A percentile compares a stretch with the other conserved stretches of the same genome.
Evolutionary conservation across 2,797 vertebrate genomes (phyloP).

Genomic region (Sphaeramia orbicularis): DNA sequence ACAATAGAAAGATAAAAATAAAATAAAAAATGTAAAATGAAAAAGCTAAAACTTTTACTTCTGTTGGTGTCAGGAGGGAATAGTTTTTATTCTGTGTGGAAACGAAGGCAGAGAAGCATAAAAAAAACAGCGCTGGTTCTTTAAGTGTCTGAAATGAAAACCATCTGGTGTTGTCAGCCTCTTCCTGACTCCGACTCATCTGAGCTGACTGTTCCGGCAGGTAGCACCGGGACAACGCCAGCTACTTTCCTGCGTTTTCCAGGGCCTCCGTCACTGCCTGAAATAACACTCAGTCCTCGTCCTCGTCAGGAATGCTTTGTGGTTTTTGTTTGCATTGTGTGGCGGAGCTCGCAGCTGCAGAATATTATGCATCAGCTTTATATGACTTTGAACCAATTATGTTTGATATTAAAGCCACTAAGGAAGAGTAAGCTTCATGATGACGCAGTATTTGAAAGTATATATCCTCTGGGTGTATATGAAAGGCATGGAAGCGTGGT

Average conservation of each 20-base stretch:
- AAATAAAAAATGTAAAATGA: too few relatives aligned
- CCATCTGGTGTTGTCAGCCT: conserved; percentile 29
- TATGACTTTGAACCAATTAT: conserved; percentile 22
- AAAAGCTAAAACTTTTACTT: too few relatives aligned
- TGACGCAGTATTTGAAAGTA: conserved; percentile 7
- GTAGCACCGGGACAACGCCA: conserved; percentile 6
- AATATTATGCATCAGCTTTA: conserved; percentile 20
- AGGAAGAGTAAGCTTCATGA: not conserved
- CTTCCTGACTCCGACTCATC: conserved; percentile 17
- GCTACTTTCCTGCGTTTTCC: conserved; percentile 23
- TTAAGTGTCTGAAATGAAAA: conserved; percentile 11
- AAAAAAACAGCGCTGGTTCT: too few relatives aligned
- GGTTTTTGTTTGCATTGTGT: conserved; percentile 31
- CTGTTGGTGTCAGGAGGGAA: too few relatives aligned
- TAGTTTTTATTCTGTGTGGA: too few relatives aligned
- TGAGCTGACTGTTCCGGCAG: conserved; percentile 8
- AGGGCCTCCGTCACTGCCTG: conserved; percentile 15
- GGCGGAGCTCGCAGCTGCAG: conserved; percentile 1
- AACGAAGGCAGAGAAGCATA: too few relatives aligned
- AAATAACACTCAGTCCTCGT: conserved; percentile 21
- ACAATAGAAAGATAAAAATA: too few relatives aligned
- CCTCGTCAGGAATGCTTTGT: conserved; percentile 13
- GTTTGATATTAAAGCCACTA: conserved; percentile 19
- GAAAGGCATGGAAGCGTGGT: conserved; percentile 1
- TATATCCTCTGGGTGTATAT: not conserved